phyloP scores from a whole-genome alignment of 2,888 invertebrate species.

The Rhagium mordax region DNA sequence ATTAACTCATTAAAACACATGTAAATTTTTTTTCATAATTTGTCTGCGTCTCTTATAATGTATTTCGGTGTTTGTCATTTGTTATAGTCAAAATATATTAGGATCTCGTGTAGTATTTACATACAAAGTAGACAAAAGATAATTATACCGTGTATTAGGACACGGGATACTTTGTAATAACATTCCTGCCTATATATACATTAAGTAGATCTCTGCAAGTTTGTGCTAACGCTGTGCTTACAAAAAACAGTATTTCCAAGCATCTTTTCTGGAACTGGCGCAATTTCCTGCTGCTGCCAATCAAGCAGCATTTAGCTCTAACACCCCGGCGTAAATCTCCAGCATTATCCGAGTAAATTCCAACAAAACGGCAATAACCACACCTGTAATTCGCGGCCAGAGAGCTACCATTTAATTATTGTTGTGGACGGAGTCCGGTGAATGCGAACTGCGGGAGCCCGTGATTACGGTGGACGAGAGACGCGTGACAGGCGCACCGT shows the following conservation, averaged over 20 bases:
- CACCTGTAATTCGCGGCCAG: slow-evolving; percentile 45
- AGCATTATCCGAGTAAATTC: slow-evolving; percentile 15
- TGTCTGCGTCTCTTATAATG: too few species aligned
- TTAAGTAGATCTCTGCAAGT: too few species aligned
- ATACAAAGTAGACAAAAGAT: too few species aligned
- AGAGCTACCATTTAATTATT: slow-evolving; percentile 52
- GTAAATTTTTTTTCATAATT: too few species aligned
- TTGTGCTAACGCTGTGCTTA: too few species aligned
- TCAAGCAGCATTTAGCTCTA: slow-evolving; percentile 21
- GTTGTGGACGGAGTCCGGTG: slow-evolving; percentile 40
- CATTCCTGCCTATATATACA: too few species aligned
- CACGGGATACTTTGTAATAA: too few species aligned
- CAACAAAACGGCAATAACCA: slow-evolving; percentile 42
- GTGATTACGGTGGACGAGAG: slow-evolving; percentile 49
- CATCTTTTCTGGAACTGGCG: not conserved
- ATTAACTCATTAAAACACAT: too few species aligned
- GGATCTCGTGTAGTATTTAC: too few species aligned
- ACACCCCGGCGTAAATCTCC: slow-evolving; percentile 22
- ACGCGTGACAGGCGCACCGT: slow-evolving; percentile 60
- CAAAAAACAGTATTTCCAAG: not conserved
- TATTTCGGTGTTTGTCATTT: too few species aligned
- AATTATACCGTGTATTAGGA: too few species aligned
- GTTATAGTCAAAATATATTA: too few species aligned
- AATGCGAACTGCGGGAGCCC: slow-evolving; percentile 41
- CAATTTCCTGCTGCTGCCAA: slow-evolving; percentile 20